Evolutionary conservation across 1,140 invertebrate species (phyloP), one percentile per base, ranked within the genome.

Genomic region (Lepidurus couesii): DNA sequence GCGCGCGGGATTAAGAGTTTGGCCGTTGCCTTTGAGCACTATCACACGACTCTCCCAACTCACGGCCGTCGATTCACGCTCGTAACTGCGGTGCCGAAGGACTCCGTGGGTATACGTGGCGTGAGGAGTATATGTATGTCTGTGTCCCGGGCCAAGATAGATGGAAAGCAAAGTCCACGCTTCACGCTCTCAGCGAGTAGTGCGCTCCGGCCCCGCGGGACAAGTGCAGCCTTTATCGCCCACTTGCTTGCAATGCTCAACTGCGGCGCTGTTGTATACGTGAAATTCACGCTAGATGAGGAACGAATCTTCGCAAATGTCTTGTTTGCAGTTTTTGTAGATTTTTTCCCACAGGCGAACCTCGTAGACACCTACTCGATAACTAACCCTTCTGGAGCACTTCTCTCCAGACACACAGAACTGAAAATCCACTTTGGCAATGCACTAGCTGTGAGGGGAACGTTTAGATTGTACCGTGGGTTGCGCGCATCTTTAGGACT

Each of bases 141-240:
- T 9, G 21, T 65, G 53, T 65, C 53, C 53, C 10, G 13, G 21
- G 53, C 53, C 13, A 65, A 65, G 53, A 65, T 65, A 65, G 53
- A 65, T 65, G 53, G 53, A 65, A 65, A 65, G 53, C 53, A 65
- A 65, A 65, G 53, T 65, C 53, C 53, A 65, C 53, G 53, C 53
- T 65, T 65, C 53, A 65, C 53, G 53, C 53, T 65, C 53, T 16
- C 8, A 21, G n/a, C 53, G 53, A 65, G 53, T 65, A 65, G 53
- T 65, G 53, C 53, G 53, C 53, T 65, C 53, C 13, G 53, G 53
- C 53, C 53, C 53, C 13, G 53, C 53, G 53, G 53, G 53, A 65
- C 53, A 65, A 65, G 53, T 65, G 53, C 53, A 65, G 53, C 53
- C n/a, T 65, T 65, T 65, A 65, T 65, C 53, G n/a, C 53, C 53